These are phyloP conservation scores for Dendrocincla fuliginosa DNA, from an alignment of 2,797 vertebrate species.

Conservation along the genomic window DNA sequence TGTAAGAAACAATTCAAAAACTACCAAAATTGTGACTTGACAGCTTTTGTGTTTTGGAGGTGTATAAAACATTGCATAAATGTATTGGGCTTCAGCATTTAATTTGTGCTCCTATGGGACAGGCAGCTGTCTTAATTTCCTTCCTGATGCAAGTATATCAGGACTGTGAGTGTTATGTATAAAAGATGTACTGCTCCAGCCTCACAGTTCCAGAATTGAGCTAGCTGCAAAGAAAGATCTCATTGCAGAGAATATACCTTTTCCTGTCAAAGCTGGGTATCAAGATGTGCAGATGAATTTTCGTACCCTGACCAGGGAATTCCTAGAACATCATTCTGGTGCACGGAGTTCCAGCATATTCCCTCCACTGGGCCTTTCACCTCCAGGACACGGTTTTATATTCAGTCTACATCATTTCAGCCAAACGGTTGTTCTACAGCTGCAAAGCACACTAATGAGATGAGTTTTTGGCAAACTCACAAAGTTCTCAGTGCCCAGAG, in stretches of 20 bases:
- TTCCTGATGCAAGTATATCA: conserved; percentile 27
- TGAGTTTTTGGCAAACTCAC: conserved; percentile 32
- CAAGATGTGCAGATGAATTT: conserved; percentile 12
- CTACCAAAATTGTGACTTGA: conserved; percentile 49
- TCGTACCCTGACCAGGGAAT: conserved; percentile 14
- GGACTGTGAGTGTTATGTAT: conserved; percentile 16
- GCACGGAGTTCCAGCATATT: not conserved
- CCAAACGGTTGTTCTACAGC: conserved; percentile 29
- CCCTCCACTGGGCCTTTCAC: conserved; percentile 24
- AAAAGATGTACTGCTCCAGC: conserved; percentile 57
- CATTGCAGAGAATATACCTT: not conserved
- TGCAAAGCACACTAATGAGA: conserved; percentile 33
- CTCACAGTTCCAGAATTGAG: conserved; percentile 28
- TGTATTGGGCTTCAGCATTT: not conserved
- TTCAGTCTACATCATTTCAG: conserved; percentile 48
- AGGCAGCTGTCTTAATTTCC: conserved; percentile 7
- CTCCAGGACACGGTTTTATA: conserved; percentile 43
- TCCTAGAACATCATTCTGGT: conserved; percentile 23
- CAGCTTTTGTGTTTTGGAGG: conserved; percentile 53
- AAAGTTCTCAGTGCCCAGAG: conserved; percentile 3
- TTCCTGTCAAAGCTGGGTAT: conserved; percentile 35
- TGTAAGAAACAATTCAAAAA: conserved; percentile 65
- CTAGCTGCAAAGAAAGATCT: conserved; percentile 19
- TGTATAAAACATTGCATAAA: conserved; percentile 2
- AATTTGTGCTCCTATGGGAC: conserved; percentile 8